phyloP scores from a whole-genome alignment of 2,113 vertebrate genomes.

The Thomomys bottae region DNA sequence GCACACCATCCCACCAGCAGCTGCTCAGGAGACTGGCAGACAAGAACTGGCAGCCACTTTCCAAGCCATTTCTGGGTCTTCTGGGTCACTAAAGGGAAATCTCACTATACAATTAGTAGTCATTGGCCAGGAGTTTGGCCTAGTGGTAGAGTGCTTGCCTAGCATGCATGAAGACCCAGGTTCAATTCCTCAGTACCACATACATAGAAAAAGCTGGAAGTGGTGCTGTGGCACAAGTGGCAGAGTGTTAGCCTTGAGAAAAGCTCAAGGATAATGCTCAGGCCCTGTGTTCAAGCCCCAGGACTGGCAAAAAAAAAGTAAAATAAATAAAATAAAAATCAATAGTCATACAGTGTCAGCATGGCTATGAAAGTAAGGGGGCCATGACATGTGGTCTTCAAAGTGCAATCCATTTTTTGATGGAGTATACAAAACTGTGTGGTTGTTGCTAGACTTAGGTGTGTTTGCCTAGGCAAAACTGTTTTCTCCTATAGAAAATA shows the following conservation, averaged over 20 bases:
- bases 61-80: background rate
- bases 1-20: background rate
- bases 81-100: background rate
- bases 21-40: background rate
- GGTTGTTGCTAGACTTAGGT: background rate
- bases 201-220: no score
- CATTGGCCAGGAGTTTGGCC: no score
- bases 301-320: no score
- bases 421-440: background rate
- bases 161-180: no score
- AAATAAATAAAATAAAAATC: no score
- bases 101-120: background rate
- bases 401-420: background rate
- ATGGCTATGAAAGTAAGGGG: background rate
- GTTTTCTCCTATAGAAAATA: constrained; percentile 23
- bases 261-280: no score
- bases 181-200: no score
- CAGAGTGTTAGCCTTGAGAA: no score
- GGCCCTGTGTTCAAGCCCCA: no score
- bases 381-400: background rate
- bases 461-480: background rate
- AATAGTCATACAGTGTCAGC: background rate
- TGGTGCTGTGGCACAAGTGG: no score
- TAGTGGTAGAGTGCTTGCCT: no score
- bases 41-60: background rate